Evolutionary conservation across 2,888 invertebrate species (phyloP).

Genomic region (Dioctria linearis): DNA sequence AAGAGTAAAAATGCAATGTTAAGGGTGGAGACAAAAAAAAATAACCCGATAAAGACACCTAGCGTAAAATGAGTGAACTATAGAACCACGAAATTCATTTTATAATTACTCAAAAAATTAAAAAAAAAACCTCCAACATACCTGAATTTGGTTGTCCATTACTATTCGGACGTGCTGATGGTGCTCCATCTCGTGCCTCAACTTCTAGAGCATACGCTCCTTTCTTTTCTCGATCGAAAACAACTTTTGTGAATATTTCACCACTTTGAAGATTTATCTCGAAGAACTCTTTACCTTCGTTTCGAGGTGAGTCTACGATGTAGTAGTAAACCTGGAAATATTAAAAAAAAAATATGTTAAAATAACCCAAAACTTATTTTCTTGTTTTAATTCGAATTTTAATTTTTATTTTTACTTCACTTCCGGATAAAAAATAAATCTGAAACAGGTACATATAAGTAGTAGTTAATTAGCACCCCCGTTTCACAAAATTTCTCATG

Average conservation of each 20-base stretch:
- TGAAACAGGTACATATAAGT: no score
- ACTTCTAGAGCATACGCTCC: slow-evolving; percentile 98
- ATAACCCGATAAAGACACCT: neutral
- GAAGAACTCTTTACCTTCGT: slow-evolving; percentile 96
- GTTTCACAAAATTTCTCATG: slow-evolving; percentile 7
- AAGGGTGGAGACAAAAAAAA: neutral
- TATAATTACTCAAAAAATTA: neutral
- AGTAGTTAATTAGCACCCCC: neutral
- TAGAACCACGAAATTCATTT: neutral
- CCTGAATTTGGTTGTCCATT: slow-evolving; percentile 97
- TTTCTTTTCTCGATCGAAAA: slow-evolving; percentile 98
- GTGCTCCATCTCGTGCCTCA: slow-evolving; percentile 95
- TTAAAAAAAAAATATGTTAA: slow-evolving; percentile 27
- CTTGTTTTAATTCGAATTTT: neutral
- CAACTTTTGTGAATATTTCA: slow-evolving; percentile 94
- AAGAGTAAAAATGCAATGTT: neutral
- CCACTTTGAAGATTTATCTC: slow-evolving; percentile 97
- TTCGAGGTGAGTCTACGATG: slow-evolving; percentile 91
- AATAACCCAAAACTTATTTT: neutral
- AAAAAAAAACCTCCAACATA: slow-evolving; percentile 67
- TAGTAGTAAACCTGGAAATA: slow-evolving; percentile 88
- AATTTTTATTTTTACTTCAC: neutral
- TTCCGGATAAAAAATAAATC: neutral
- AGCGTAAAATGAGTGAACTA: slow-evolving; percentile 4
- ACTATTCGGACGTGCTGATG: slow-evolving; percentile 95